Percentiles rank a stretch among this genome's conserved stretches.
Evolutionary conservation across 2,888 invertebrate species (phyloP).

Genomic region (Rhopalosiphum nymphaeae): DNA sequence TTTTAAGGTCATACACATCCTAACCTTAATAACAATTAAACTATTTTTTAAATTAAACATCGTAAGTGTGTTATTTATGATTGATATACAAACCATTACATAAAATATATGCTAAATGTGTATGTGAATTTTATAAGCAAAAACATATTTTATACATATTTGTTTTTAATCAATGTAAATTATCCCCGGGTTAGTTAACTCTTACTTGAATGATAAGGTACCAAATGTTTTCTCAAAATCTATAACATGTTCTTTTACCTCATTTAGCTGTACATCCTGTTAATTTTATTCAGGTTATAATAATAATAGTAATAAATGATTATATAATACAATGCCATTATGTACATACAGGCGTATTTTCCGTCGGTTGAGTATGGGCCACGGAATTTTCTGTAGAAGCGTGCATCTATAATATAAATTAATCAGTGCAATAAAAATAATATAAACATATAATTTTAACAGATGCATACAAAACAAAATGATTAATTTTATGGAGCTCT

Average conservation of each 20-base stretch:
- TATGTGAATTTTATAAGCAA: conserved; percentile 32
- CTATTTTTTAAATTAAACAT: neutral
- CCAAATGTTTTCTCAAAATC: conserved; percentile 73
- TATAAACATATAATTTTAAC: neutral
- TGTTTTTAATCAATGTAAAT: conserved; percentile 14
- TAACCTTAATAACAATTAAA: neutral
- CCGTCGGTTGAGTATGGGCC: conserved; percentile 53
- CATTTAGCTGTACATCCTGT: conserved; percentile 63
- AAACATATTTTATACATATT: neutral
- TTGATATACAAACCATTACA: conserved; percentile 8
- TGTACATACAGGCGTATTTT: conserved; percentile 68
- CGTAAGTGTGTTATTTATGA: neutral
- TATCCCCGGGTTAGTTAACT: conserved; percentile 42
- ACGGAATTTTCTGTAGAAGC: conserved; percentile 45
- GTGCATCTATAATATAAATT: conserved; percentile 62
- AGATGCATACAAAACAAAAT: neutral
- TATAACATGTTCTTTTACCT: conserved; percentile 65
- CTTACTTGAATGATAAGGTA: conserved; percentile 59
- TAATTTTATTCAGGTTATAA: conserved; percentile 47
- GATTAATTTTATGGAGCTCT: neutral
- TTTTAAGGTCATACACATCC: neutral
- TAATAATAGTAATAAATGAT: conserved; percentile 35
- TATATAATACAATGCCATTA: conserved; percentile 59
- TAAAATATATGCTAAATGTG: neutral
- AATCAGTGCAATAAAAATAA: conserved; percentile 37